Evolutionary conservation across 2,797 vertebrate species (phyloP).

Genomic region (Periparus ater): DNA sequence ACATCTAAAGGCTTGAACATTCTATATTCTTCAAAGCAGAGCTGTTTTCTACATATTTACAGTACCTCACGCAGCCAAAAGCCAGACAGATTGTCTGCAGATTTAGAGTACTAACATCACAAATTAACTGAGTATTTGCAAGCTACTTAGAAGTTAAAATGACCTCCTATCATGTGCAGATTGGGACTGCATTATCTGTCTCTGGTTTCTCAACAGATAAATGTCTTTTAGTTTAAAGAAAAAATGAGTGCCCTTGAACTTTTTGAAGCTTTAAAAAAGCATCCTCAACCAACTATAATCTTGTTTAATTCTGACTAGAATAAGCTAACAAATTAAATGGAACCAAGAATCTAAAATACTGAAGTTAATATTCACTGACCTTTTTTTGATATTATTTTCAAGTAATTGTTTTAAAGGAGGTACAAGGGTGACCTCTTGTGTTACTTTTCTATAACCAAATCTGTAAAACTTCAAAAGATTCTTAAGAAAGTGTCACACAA

Average conservation of each 20-base stretch:
- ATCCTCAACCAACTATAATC: not conserved
- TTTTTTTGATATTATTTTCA: not conserved
- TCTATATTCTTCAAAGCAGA: not conserved
- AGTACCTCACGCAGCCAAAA: not conserved
- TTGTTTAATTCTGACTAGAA: not conserved
- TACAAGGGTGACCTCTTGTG: slow-evolving; percentile 58
- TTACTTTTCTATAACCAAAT: not conserved
- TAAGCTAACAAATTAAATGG: not conserved
- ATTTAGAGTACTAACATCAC: not conserved
- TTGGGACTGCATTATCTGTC: not conserved
- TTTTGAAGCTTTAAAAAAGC: not conserved
- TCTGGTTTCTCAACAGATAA: not conserved
- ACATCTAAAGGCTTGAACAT: not conserved
- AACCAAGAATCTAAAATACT: not conserved
- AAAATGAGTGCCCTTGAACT: not conserved
- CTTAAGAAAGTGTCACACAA: not conserved
- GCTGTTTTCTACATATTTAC: not conserved
- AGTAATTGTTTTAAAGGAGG: slow-evolving; percentile 10
- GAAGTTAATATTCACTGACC: not conserved
- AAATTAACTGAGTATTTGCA: not conserved
- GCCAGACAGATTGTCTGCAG: not conserved
- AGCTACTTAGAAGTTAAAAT: not conserved
- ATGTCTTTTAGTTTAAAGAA: not conserved
- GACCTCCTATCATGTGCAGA: not conserved
- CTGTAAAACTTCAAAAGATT: not conserved